Base-by-base conservation (phyloP, 2,888 invertebrate species). In the Macrophya alboannulata region DNA sequence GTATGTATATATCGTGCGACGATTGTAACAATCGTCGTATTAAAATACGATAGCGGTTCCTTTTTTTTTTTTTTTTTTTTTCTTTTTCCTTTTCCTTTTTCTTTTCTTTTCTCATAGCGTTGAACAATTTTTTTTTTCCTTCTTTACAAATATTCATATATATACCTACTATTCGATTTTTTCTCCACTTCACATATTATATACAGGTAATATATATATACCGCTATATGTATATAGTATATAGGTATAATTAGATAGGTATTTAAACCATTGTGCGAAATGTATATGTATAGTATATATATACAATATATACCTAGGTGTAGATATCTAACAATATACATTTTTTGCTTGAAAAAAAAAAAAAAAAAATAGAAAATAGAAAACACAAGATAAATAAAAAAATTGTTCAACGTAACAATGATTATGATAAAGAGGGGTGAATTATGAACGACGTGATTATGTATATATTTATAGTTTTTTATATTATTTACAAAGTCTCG, bases 71-170 rank as follows among this genome's bases (percentile, higher is more conserved):
- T 62, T 62, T 62, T 25, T 62, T 31, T 31, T 31, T 31, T 31
- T 31, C 3, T 31, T 31, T 31, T 31, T 31, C 1, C 3, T 31
- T 31, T 31, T 31, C 31, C 1, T 10, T 31, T 65, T 31, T 65
- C 25, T 59, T 59, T 59, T 65, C 9, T 25, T 65, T 4, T n/a
- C n/a, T n/a, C n/a, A 0, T n/a, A 55, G n/a, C 55, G n/a, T 55
- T n/a, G 55, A 55, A 55, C n/a, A 55, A 55, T 55, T 55, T 55
- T 48, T 48, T 51, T 51, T n/a, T n/a, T n/a, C n/a, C n/a, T n/a
- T n/a, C n/a, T n/a, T n/a, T n/a, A n/a, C n/a, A n/a, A n/a, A n/a
- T n/a, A n/a, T n/a, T n/a, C n/a, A n/a, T n/a, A n/a, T n/a, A n/a
- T n/a, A n/a, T n/a, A n/a, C n/a, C n/a, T 31, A 31, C 31, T 31